phyloP scores from a whole-genome alignment of 2,888 invertebrate genomes.

The Ophion ellenae region DNA sequence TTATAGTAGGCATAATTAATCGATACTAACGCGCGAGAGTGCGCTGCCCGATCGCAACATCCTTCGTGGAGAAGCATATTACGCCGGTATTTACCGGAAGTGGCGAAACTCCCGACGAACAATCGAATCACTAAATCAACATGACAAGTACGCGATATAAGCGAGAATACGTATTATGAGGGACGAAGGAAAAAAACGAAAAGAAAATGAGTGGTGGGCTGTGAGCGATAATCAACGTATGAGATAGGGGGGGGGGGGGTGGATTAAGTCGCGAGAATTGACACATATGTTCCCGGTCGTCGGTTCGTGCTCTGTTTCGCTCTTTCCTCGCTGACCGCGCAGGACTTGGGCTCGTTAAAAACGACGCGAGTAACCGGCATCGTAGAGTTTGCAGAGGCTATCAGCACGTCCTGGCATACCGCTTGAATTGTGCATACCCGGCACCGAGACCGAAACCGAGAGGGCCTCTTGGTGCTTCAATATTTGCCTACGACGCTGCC shows the following conservation, averaged over 20 bases:
- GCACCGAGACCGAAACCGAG: slow-evolving; percentile 87
- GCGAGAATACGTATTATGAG: slow-evolving; percentile 21
- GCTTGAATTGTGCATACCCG: slow-evolving; percentile 84
- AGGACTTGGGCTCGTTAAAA: slow-evolving; percentile 84
- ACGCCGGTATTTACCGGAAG: slow-evolving; percentile 12
- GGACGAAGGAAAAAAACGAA: slow-evolving; percentile 23
- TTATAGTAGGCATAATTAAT: slow-evolving; percentile 6
- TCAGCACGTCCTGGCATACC: slow-evolving; percentile 88
- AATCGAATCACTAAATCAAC: slow-evolving; percentile 45
- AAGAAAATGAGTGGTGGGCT: slow-evolving; percentile 18
- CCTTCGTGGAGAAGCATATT: slow-evolving; percentile 20
- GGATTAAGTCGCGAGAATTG: slow-evolving; percentile 43
- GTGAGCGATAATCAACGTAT: slow-evolving; percentile 49
- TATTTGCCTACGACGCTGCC: slow-evolving; percentile 90
- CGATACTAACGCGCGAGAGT: neutral
- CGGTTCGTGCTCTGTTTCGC: slow-evolving; percentile 20
- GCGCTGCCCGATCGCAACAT: neutral
- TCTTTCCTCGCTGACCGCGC: slow-evolving; percentile 34
- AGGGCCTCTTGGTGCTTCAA: slow-evolving; percentile 87
- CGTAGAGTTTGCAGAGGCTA: slow-evolving; percentile 94
- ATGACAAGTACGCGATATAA: slow-evolving; percentile 57
- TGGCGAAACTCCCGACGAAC: slow-evolving; percentile 17
- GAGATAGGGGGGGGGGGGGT: slow-evolving; percentile 17
- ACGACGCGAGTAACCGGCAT: slow-evolving; percentile 91
- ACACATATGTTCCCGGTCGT: slow-evolving; percentile 13